Percentiles rank a stretch among this genome's conserved stretches.
These are phyloP conservation scores for Automeris io DNA, from an alignment of 2,888 invertebrate genomes.

Conservation along the genomic window DNA sequence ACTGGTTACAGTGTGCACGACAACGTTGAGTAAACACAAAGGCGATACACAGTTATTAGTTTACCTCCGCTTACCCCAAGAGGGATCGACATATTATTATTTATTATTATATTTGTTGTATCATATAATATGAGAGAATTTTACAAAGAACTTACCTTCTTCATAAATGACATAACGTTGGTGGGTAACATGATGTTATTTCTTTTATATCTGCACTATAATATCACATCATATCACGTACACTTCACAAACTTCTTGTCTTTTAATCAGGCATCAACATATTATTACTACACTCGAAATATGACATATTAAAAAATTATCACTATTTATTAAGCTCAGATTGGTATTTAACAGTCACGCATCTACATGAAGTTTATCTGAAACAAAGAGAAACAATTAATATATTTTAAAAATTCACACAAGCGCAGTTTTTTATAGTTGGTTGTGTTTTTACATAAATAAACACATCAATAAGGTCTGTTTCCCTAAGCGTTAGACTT, in stretches of 20 bases:
- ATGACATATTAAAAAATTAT: constrained; percentile 46
- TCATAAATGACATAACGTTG: constrained; percentile 94
- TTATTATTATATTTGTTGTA: not conserved
- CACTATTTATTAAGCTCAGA: constrained; percentile 9
- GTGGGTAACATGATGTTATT: constrained; percentile 88
- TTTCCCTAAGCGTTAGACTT: too few relatives aligned
- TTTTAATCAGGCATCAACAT: constrained; percentile 59
- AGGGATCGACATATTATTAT: too few relatives aligned
- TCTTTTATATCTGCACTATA: constrained; percentile 31
- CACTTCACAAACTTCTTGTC: constrained; percentile 18
- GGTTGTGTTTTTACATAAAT: not conserved
- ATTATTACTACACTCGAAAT: constrained; percentile 45
- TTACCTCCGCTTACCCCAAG: too few relatives aligned
- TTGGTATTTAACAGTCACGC: constrained; percentile 4
- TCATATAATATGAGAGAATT: not conserved
- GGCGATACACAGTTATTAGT: too few relatives aligned
- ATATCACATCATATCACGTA: constrained; percentile 38
- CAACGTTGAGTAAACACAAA: too few relatives aligned
- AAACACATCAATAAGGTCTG: too few relatives aligned
- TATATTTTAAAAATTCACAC: constrained; percentile 13
- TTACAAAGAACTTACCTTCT: constrained; percentile 81
- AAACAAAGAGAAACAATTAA: constrained; percentile 23
- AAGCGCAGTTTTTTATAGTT: too few relatives aligned
- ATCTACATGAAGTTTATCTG: constrained; percentile 24
- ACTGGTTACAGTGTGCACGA: too few relatives aligned